phyloP scores from a whole-genome alignment of 2,888 invertebrate species.

The Mactromeris polynyma region DNA sequence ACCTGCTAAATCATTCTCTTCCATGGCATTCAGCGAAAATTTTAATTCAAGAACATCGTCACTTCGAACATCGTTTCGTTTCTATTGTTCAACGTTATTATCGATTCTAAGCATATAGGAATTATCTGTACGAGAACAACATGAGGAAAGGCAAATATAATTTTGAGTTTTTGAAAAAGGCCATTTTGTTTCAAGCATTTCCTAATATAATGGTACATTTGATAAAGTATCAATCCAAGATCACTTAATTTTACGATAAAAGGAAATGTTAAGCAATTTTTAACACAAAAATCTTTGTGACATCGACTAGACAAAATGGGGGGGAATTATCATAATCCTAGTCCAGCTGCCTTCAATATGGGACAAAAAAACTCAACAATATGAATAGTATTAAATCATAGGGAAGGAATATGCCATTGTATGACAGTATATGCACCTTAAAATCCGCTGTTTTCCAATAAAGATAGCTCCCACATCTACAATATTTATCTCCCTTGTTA shows the following conservation, averaged over 20 bases:
- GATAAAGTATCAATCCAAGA: neutral
- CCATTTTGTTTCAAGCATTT: neutral
- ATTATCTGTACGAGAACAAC: no score
- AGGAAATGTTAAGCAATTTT: neutral
- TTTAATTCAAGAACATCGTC: no score
- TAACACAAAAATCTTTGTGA: neutral
- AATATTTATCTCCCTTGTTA: no score
- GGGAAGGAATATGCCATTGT: neutral
- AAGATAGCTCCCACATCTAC: no score
- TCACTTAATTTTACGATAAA: neutral
- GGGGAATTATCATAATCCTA: neutral
- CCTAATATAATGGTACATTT: neutral
- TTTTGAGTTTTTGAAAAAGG: no score
- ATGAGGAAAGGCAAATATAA: no score
- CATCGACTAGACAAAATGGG: neutral
- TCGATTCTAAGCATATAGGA: no score
- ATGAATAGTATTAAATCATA: neutral
- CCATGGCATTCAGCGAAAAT: no score
- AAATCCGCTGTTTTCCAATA: no score
- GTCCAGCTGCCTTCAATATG: conserved; percentile 16
- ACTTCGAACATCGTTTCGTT: no score
- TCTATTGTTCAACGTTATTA: no score
- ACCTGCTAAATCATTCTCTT: no score
- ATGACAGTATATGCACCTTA: conserved; percentile 5
- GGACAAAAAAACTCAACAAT: conserved; percentile 6